Conservation (phyloP, 1,140 invertebrate species). For the Calephelis virginiensis region DNA sequence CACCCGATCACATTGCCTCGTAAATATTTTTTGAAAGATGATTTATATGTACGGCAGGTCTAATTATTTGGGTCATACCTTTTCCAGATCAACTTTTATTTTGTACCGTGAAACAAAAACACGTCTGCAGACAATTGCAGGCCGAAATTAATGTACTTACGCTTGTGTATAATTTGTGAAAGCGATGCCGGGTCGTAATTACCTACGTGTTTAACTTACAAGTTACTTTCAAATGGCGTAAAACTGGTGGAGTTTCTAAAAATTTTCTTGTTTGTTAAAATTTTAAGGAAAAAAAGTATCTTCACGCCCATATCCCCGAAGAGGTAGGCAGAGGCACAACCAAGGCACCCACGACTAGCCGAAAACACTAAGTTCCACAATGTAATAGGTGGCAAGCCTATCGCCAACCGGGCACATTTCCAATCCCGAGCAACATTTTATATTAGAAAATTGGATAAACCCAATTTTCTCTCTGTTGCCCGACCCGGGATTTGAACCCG, state of each 20-base stretch:
- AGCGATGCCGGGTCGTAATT: conserved; percentile 11
- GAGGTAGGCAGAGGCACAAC: too few relatives aligned
- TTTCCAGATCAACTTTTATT: conserved; percentile 57
- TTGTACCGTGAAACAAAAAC: conserved; percentile 27
- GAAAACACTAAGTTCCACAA: too few relatives aligned
- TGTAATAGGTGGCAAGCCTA: too few relatives aligned
- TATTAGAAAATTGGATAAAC: too few relatives aligned
- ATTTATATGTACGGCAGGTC: conserved; percentile 60
- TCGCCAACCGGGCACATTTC: too few relatives aligned
- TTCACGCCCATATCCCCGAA: too few relatives aligned
- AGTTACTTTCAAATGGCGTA: conserved; percentile 10
- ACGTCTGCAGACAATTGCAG: conserved; percentile 31
- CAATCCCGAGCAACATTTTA: too few relatives aligned
- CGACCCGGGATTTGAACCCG: too few relatives aligned
- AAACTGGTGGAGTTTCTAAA: neutral
- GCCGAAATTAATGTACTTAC: conserved; percentile 20
- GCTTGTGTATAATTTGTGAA: conserved; percentile 22
- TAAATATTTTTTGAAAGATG: conserved; percentile 67
- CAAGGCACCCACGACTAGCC: too few relatives aligned
- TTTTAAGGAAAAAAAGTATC: too few relatives aligned
- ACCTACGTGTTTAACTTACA: conserved; percentile 12
- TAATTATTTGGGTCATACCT: conserved; percentile 67
- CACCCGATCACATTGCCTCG: conserved; percentile 56
- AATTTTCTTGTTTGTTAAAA: too few relatives aligned
- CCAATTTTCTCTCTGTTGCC: too few relatives aligned